Evolutionary conservation across 2,888 invertebrate genomes (phyloP), one percentile per base, ranked within the genome.

Genomic region (Ornithoptera priamus): DNA sequence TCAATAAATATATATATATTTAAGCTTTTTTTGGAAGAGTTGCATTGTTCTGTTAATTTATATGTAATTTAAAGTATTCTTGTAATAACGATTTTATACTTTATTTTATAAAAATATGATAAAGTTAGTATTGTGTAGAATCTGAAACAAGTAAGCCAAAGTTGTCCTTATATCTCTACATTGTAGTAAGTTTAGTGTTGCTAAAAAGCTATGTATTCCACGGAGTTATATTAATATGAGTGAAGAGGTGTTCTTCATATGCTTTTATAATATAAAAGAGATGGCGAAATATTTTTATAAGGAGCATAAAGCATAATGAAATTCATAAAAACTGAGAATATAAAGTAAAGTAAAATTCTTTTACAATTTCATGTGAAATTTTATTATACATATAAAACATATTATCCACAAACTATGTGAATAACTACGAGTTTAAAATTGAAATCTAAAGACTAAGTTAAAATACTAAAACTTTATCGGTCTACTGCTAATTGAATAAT

Each of bases 401-500:
- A 15, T 50, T 17, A 50, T 18, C 12, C 50, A 15, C 50, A 15
- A 50, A 18, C 50, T 17, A 5, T 18, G 17, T 17, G 50, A 50
- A 50, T 50, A 50, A 15, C 50, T 50, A 50, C 50, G 15, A 50
- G 18, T 57, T 57, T 20, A 57, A 57, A 57, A 57, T 57, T 57
- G 20, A 57, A 57, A 57, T 57, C 57, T 22, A 57, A 57, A 57
- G 20, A 57, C 57, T 20, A 6, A 57, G 57, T 57, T 57, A 7
- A 57, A 57, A 57, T 57, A 20, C 20, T 57, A 57, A 50, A 62
- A 56, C 24, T n/a, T 36, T 24, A 56, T 56, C 63, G 50, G 56
- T 18, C 17, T 63, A 59, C 63, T 36, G 18, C 17, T 63, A 59
- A 63, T 36, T 62, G 62, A 59, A 63, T 30, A 62, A 62, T 30